Conservation (phyloP, 2,888 invertebrate species). For the Ypsolopha scabrella region DNA sequence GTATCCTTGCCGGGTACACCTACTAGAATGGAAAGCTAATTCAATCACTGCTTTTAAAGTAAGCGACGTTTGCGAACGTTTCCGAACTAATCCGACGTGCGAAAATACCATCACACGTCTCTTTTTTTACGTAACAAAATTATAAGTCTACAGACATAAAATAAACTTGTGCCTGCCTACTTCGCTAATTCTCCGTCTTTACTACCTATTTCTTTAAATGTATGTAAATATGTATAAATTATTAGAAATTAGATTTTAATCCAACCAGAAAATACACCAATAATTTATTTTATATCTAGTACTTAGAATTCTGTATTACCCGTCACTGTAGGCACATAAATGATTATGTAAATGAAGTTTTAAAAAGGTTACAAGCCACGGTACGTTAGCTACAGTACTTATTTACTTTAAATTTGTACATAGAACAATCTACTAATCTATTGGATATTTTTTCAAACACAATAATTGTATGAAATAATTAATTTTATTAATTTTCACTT, state of each 20-base stretch:
- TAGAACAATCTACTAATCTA: neutral
- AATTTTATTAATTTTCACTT: neutral
- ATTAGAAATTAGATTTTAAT: constrained; percentile 1
- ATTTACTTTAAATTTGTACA: neutral
- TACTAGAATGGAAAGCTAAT: neutral
- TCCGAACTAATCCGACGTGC: neutral
- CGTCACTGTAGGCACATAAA: neutral
- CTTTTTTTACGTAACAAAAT: neutral
- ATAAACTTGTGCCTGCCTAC: neutral
- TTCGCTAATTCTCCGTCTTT: neutral
- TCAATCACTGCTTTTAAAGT: too few relatives aligned
- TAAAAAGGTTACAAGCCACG: neutral
- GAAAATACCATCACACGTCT: neutral
- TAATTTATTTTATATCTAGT: constrained; percentile 3
- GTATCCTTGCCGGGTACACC: neutral
- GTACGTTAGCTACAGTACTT: neutral
- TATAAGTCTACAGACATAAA: neutral
- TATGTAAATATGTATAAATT: neutral
- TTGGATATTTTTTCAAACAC: neutral
- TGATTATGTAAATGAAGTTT: neutral
- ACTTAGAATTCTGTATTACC: neutral
- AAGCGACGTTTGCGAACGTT: too few relatives aligned
- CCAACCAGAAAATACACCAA: constrained; percentile 2
- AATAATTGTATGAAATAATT: neutral
- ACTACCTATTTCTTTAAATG: neutral